These are phyloP conservation scores for Macrochelys suwanniensis DNA, from an alignment of 2,797 vertebrate genomes.

Conservation along the genomic window DNA sequence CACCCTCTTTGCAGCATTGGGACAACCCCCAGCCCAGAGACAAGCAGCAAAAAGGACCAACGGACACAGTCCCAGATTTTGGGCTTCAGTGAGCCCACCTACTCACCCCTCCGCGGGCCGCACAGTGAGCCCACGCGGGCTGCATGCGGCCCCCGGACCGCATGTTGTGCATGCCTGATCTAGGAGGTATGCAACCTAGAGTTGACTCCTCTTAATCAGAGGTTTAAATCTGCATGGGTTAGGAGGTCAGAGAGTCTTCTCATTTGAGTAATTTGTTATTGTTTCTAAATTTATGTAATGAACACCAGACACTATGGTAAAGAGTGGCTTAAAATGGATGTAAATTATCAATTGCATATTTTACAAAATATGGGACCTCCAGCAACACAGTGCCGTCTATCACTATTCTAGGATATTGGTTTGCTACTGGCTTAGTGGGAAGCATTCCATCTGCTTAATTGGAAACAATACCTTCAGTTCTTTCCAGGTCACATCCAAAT, in stretches of 20 bases:
- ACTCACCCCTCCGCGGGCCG: too few species aligned
- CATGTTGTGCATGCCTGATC: neutral
- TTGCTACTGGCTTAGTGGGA: neutral
- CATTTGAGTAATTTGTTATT: neutral
- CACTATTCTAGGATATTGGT: neutral
- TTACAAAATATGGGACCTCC: neutral
- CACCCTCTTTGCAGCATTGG: too few species aligned
- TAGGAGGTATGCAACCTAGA: neutral
- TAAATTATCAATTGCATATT: neutral
- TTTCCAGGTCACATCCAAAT: neutral
- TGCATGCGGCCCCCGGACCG: too few species aligned
- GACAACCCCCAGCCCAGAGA: too few species aligned
- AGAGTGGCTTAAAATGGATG: neutral
- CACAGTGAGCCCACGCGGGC: too few species aligned
- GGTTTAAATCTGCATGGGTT: neutral
- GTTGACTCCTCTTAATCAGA: neutral
- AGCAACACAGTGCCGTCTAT: neutral
- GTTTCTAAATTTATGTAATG: accelerated
- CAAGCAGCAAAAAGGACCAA: too few species aligned
- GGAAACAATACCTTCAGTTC: neutral
- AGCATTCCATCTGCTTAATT: neutral
- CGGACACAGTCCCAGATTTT: too few species aligned
- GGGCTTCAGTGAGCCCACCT: too few species aligned
- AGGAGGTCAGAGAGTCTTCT: neutral
- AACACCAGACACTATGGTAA: neutral